Conservation (phyloP, 92 coral and sea anemone species). For the Porites divaricata region DNA sequence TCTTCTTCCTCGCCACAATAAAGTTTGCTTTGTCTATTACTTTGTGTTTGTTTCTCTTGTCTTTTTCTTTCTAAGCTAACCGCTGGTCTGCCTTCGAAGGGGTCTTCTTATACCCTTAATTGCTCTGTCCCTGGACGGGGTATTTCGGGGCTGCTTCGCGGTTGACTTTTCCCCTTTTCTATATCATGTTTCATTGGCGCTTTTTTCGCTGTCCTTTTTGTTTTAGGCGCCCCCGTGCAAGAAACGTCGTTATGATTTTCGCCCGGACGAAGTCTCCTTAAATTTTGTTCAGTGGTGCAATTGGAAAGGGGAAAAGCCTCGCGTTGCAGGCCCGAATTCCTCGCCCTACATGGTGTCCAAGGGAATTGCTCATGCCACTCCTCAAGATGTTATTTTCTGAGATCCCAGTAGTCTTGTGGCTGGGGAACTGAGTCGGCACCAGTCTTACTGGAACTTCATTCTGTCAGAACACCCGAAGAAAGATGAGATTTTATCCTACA, state of each 20-base stretch:
- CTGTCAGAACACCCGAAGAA: neutral
- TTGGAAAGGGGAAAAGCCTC: neutral
- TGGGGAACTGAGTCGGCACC: conserved; percentile 42
- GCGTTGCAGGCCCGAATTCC: neutral
- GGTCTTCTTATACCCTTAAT: too few species aligned
- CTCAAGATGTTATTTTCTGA: conserved; percentile 17
- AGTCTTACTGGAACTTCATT: conserved; percentile 36
- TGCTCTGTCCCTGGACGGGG: conserved; percentile 5
- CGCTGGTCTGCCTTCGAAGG: too few species aligned
- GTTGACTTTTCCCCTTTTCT: neutral
- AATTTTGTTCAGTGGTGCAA: neutral
- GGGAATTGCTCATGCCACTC: neutral
- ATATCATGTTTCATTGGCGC: too few species aligned
- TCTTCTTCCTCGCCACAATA: neutral
- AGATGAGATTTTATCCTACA: neutral
- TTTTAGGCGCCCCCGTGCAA: too few species aligned
- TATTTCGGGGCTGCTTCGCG: conserved; percentile 12
- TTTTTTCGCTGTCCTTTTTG: too few species aligned
- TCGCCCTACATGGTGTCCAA: neutral
- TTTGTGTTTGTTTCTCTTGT: neutral
- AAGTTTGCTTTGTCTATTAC: neutral
- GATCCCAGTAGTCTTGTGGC: conserved; percentile 55
- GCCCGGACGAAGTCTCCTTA: neutral
- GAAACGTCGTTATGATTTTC: too few species aligned
- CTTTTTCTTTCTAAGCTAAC: too few species aligned